Evolutionary conservation across 2,797 vertebrate species (phyloP).

Genomic region (Sebastes ruberrimus): DNA sequence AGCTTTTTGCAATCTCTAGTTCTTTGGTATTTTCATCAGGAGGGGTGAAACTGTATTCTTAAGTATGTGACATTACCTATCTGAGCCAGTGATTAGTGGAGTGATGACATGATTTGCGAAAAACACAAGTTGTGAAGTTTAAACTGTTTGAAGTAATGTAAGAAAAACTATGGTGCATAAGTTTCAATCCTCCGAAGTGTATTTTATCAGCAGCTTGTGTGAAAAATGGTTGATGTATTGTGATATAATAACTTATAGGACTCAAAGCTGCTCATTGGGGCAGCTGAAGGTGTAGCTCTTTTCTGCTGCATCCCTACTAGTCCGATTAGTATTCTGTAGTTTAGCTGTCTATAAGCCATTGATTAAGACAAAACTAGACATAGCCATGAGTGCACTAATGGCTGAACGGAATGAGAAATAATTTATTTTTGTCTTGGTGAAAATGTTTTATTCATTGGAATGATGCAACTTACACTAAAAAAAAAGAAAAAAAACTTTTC

Average conservation of each 20-base stretch:
- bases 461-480: slow-evolving; percentile 48
- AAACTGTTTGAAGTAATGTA: slow-evolving; percentile 68
- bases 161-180: slow-evolving; percentile 55
- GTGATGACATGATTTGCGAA: slow-evolving; percentile 61
- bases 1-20: slow-evolving; percentile 24
- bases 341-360: slow-evolving; percentile 53
- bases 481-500: neutral
- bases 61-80: slow-evolving; percentile 60
- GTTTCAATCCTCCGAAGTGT: slow-evolving; percentile 55
- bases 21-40: slow-evolving; percentile 39
- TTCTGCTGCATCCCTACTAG: slow-evolving; percentile 47
- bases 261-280: slow-evolving; percentile 33
- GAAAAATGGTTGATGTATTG: slow-evolving; percentile 72
- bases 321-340: slow-evolving; percentile 57
- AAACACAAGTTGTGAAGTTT: slow-evolving; percentile 58
- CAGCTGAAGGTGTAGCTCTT: slow-evolving; percentile 28
- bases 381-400: slow-evolving; percentile 26
- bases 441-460: slow-evolving; percentile 44
- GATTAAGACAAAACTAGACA: slow-evolving; percentile 25
- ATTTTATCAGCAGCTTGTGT: slow-evolving; percentile 70
- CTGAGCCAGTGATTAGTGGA: slow-evolving; percentile 68
- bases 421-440: slow-evolving; percentile 30
- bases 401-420: slow-evolving; percentile 11
- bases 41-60: slow-evolving; percentile 26
- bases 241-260: slow-evolving; percentile 67